Conservation (phyloP, 1,140 invertebrate genomes). For the Tigriopus japonicus region DNA sequence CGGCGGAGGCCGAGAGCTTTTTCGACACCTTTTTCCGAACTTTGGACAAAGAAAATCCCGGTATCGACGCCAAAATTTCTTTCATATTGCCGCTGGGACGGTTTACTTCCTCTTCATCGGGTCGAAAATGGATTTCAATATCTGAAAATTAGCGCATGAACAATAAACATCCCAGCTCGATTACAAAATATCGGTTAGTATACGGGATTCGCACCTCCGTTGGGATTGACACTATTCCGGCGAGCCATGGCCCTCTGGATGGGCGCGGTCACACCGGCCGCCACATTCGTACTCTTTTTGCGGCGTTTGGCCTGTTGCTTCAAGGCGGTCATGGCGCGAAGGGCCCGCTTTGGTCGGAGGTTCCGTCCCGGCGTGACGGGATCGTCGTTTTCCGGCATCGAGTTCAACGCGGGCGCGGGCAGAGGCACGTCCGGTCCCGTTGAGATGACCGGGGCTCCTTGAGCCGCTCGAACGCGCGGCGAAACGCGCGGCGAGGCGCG, state of each 20-base stretch:
- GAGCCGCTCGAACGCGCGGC: too few relatives aligned
- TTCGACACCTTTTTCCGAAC: conserved; percentile 2
- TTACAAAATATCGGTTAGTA: too few relatives aligned
- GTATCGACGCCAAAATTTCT: conserved; percentile 9
- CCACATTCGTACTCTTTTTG: neutral
- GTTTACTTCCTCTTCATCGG: neutral
- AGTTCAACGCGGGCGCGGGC: too few relatives aligned
- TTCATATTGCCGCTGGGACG: neutral
- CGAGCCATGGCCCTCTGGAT: neutral
- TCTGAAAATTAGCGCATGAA: neutral
- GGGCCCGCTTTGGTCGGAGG: neutral
- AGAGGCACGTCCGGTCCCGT: too few relatives aligned
- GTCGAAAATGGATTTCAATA: conserved; percentile 9
- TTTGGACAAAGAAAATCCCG: conserved; percentile 5
- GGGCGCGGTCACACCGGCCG: neutral
- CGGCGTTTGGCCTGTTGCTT: neutral
- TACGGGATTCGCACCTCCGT: neutral
- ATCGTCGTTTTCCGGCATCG: too few relatives aligned
- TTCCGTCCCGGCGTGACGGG: neutral
- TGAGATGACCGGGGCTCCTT: too few relatives aligned
- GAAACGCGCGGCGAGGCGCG: too few relatives aligned
- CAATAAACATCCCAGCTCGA: too few relatives aligned
- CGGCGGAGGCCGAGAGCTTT: conserved; percentile 67
- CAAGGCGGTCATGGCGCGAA: neutral
- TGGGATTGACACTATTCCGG: neutral